Evolutionary conservation across 2,888 invertebrate species (phyloP).

Genomic region (Gandaritis pyraliata): DNA sequence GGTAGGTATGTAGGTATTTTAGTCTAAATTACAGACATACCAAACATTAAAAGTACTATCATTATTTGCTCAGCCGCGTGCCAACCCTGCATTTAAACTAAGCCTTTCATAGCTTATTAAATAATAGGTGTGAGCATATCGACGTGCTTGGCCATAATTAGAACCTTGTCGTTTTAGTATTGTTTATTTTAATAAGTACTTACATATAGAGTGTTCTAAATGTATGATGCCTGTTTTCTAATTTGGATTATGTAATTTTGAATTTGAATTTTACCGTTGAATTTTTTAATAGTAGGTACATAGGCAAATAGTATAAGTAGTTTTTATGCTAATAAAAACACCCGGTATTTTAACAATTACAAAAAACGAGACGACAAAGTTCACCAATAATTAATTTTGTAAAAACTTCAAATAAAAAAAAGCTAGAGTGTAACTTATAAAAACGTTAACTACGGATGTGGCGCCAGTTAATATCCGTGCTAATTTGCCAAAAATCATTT

Average conservation of each 20-base stretch:
- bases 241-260: background rate
- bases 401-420: too few species aligned
- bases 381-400: slow-evolving; percentile 23
- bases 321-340: background rate
- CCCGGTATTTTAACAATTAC: background rate
- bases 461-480: slow-evolving; percentile 33
- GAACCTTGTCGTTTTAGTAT: slow-evolving; percentile 19
- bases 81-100: slow-evolving; percentile 39
- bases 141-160: slow-evolving; percentile 31
- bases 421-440: too few species aligned
- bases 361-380: slow-evolving; percentile 20
- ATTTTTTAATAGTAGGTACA: too few species aligned
- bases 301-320: too few species aligned
- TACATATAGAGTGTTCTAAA: slow-evolving; percentile 8
- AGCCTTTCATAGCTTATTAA: slow-evolving; percentile 31
- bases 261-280: background rate
- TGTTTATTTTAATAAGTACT: slow-evolving; percentile 19
- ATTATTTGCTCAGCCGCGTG: slow-evolving; percentile 43
- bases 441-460: slow-evolving; percentile 30
- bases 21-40: slow-evolving; percentile 16
- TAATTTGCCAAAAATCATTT: slow-evolving; percentile 34
- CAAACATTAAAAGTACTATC: slow-evolving; percentile 35
- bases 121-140: slow-evolving; percentile 21
- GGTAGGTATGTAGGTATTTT: background rate
- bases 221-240: background rate